These are phyloP conservation scores for Drosophila ustulata DNA, from an alignment of 2,888 invertebrate species.

Conservation along the genomic window DNA sequence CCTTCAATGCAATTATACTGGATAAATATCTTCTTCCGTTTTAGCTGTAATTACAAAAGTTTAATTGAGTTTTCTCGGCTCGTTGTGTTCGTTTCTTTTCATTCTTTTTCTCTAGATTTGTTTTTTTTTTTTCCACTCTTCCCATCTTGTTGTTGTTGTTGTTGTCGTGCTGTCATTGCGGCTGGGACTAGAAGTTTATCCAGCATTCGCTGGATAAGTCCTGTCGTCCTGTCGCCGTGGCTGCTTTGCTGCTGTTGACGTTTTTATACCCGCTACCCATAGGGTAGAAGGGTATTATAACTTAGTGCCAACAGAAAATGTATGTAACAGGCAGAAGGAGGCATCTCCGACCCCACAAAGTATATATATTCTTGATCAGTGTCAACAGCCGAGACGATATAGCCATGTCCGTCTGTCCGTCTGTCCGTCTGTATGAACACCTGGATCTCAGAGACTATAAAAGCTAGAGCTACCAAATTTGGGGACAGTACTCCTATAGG, in stretches of 20 bases:
- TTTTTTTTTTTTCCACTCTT: constrained; percentile 19
- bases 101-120: constrained; percentile 16
- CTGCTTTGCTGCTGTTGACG: constrained; percentile 67
- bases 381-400: no score
- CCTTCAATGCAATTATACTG: constrained; percentile 84
- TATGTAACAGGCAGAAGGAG: no score
- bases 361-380: no score
- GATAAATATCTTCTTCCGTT: constrained; percentile 85
- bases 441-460: no score
- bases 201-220: constrained; percentile 55
- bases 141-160: constrained; percentile 38
- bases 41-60: constrained; percentile 85
- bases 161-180: constrained; percentile 51
- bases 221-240: constrained; percentile 46
- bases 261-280: no score
- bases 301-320: no score
- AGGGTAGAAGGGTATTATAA: no score
- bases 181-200: constrained; percentile 69
- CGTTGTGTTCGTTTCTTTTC: constrained; percentile 67
- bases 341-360: no score
- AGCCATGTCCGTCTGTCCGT: no score
- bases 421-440: no score
- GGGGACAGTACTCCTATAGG: no score
- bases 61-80: constrained; percentile 84
- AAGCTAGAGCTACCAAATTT: no score